Base-by-base conservation (phyloP, 2,797 vertebrate species). In the Tiaroga cobitis region DNA sequence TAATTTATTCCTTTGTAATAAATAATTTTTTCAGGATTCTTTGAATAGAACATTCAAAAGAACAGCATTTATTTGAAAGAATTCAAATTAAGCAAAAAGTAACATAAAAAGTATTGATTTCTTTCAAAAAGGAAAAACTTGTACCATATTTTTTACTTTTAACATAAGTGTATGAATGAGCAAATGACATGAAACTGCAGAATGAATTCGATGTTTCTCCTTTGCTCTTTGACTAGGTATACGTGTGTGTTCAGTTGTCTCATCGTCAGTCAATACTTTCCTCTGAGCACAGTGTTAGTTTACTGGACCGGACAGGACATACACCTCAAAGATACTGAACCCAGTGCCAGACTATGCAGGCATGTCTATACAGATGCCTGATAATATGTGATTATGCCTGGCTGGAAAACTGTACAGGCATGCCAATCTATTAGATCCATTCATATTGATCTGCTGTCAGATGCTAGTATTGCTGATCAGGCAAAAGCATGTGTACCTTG, bases 361-460 rank as follows among this genome's bases (percentile, higher is more conserved):
- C 46, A 39, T 21, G 43, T 67, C 70, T 16, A 49, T 63, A 75
- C 29, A 37, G 26, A 34, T 19, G 1, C 24, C 41, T 46, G 72
- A 74, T 49, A 65, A 67, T 49, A 61, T 65, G 41, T 51, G 81
- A 76, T 83, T 16, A 51, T 51, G 46, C 16, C 2, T 74, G 9
- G 13, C 41, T 75, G 41, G 26, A 65, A 49, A 74, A 4, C 29
- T 37, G 59, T 51, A 75, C 1, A 10, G 21, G 29, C 67, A 39
- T 34, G 19, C 69, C 59, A 74, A 18, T 83, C 41, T 46, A 37
- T 83, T 49, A 63, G 54, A 73, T 63, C 54, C 39, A 61, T 13
- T 73, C 54, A n/a, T 46, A 74, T 82, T 49, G 69, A 82, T 74
- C 81, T 65, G 59, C 68, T 59, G 68, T 82, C 80, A 69, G 24